These are phyloP conservation scores for Halictus ligatus DNA, from an alignment of 2,888 invertebrate genomes.

Conservation along the genomic window DNA sequence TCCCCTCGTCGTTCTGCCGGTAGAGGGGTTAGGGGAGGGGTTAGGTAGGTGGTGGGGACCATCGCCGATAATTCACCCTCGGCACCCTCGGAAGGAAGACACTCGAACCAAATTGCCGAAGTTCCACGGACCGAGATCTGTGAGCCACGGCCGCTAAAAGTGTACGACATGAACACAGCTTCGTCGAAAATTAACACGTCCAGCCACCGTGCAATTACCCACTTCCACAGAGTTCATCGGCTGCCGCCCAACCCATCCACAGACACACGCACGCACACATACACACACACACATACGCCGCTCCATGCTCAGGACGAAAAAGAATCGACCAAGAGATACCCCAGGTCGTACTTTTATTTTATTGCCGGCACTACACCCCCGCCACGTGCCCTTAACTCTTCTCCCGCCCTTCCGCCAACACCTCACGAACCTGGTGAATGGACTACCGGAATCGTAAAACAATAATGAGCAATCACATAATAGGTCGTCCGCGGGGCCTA, in stretches of 20 bases:
- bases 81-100: not conserved
- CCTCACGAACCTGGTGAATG: constrained; percentile 13
- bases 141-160: not conserved
- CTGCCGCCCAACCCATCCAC: not conserved
- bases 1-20: not conserved
- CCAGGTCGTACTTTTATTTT: constrained; percentile 59
- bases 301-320: constrained; percentile 2
- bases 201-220: constrained; percentile 57
- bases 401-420: not conserved
- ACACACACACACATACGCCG: not conserved
- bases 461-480: constrained; percentile 76
- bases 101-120: not conserved
- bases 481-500: constrained; percentile 57
- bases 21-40: not conserved
- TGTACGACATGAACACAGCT: not conserved
- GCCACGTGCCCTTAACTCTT: not conserved
- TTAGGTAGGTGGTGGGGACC: not conserved
- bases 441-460: constrained; percentile 65
- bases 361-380: constrained; percentile 40
- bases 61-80: not conserved
- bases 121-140: not conserved
- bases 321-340: constrained; percentile 48
- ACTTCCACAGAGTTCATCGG: constrained; percentile 17
- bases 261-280: no score
- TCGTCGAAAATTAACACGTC: constrained; percentile 24